phyloP scores from a whole-genome alignment of 2,797 vertebrate genomes.

The Falco biarmicus region DNA sequence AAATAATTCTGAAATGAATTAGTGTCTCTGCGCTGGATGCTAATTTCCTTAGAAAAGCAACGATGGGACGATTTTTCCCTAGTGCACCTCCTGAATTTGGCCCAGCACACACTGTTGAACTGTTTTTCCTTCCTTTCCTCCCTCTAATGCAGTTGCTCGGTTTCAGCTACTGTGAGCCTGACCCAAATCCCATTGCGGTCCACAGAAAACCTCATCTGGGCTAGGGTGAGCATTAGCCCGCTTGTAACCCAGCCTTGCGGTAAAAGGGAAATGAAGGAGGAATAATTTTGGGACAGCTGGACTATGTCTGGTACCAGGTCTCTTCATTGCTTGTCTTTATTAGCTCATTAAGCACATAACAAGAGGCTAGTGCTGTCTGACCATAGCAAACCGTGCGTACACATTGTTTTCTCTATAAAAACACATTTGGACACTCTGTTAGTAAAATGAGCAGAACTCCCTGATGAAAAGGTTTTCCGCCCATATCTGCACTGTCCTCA shows the following conservation, averaged over 20 bases:
- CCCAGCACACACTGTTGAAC: slow-evolving; percentile 8
- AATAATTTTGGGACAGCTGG: slow-evolving; percentile 20
- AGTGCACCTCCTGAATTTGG: slow-evolving; percentile 36
- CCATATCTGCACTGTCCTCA: accelerated
- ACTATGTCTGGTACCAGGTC: slow-evolving; percentile 8
- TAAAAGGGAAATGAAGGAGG: background rate
- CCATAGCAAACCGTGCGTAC: background rate
- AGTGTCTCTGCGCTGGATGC: background rate
- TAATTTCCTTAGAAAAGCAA: slow-evolving; percentile 67
- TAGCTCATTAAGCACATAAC: background rate
- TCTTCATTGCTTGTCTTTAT: slow-evolving; percentile 25
- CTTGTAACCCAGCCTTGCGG: background rate
- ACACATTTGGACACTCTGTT: background rate
- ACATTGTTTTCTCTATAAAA: background rate
- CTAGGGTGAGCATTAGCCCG: background rate
- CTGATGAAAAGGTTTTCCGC: background rate
- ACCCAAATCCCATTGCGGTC: background rate
- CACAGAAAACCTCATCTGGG: background rate
- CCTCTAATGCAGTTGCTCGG: background rate
- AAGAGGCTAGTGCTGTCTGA: slow-evolving; percentile 25
- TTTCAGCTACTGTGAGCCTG: slow-evolving; percentile 39
- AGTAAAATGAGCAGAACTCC: background rate
- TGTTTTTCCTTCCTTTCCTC: slow-evolving; percentile 51
- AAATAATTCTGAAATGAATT: background rate
- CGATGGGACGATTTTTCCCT: background rate